Conservation (phyloP, 2,113 vertebrate species). For the Empidonax alnorum region DNA sequence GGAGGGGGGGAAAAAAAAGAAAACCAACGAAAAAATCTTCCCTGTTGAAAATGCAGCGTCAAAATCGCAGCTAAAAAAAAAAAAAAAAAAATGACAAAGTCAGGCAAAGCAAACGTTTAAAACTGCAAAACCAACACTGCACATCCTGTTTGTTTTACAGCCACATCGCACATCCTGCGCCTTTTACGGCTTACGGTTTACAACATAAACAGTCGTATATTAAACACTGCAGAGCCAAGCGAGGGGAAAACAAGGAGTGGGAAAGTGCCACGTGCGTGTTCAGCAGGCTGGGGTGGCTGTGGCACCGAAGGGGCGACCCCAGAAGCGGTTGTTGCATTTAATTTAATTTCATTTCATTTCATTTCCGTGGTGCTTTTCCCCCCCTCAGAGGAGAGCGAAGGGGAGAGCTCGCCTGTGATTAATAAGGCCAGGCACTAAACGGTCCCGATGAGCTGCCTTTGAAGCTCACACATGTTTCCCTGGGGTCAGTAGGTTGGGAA, state of each 20-base stretch:
- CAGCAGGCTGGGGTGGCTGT: background rate
- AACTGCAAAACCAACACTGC: constrained; percentile 27
- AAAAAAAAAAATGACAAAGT: constrained; percentile 7
- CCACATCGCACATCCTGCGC: constrained; percentile 36
- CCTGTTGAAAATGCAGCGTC: background rate
- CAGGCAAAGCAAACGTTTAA: background rate
- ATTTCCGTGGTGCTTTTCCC: background rate
- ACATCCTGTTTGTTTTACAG: constrained; percentile 59
- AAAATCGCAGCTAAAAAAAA: background rate
- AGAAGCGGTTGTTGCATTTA: rapidly evolving
- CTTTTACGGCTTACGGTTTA: constrained; percentile 41
- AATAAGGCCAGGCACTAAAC: background rate
- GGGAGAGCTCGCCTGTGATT: constrained; percentile 8
- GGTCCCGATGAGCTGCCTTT: constrained; percentile 34
- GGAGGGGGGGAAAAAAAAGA: too few species aligned
- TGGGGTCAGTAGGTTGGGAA: constrained; percentile 54
- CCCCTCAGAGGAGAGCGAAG: background rate
- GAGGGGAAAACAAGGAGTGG: background rate
- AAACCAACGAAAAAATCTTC: background rate
- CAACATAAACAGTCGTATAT: constrained; percentile 25
- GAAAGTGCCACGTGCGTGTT: background rate
- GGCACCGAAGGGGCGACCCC: rapidly evolving
- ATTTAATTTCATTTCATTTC: background rate
- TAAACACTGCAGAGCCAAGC: background rate
- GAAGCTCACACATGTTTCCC: constrained; percentile 33